Evolutionary conservation across 2,797 vertebrate genomes (phyloP), one percentile per base, ranked within the genome.

Genomic region (Sebastes hubbsi): DNA sequence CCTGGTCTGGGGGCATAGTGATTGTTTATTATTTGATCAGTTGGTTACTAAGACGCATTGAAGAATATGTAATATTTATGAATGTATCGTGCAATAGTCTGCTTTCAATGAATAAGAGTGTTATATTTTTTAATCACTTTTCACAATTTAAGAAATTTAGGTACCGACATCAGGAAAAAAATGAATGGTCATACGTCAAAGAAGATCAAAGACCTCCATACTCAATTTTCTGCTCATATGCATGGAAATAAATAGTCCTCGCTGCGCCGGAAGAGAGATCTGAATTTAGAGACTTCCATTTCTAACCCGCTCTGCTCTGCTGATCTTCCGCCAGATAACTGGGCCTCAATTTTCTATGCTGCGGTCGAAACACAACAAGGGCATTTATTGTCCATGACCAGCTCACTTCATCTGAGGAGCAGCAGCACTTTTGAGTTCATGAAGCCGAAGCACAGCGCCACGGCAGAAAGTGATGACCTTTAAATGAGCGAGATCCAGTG

Each of bases 261-360:
- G 1, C 36, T 73, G 34, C 18, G 22, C 46, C 30, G 30, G 74
- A 90, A 85, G 36, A 84, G 36, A 75, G 8, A 18, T 69, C 69
- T 77, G 78, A 89, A 84, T 80, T 79, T 67, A 77, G 63, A 25
- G 62, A 84, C 69, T 79, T 89, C 70, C 64, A 82, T 83, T 89
- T 82, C 25, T 70, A 69, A 69, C 52, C 30, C 13, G 24, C 58
- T 77, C 60, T 22, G 70, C 80, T 78, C 80, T 67, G 87, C 79
- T 92, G 90, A 94, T 91, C 54, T 32, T 79, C 72, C 60, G 73
- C 86, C 88, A 90, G 90, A 92, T 91, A 61, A 80, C 68, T 70
- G 54, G 38, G 73, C 83, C 70, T 87, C 75, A 72, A 74, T 88
- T 87, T 86, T 81, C 65, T 67, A 52, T 68, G 77, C 76, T 75